phyloP scores from a whole-genome alignment of 2,888 invertebrate genomes.

The Eristalinus aeneus region DNA sequence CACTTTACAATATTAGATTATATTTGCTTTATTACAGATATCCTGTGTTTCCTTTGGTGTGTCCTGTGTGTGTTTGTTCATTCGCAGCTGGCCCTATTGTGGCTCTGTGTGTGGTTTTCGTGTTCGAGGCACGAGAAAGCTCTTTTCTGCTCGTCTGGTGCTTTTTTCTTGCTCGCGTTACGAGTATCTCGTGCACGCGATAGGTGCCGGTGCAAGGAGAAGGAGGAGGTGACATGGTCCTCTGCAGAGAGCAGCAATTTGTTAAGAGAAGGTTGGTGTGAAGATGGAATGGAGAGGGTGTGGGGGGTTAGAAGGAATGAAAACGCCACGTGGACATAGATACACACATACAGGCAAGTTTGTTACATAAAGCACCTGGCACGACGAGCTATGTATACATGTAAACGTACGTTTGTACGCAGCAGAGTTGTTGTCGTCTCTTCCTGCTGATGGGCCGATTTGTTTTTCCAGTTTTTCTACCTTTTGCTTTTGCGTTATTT shows the following conservation, averaged over 20 bases:
- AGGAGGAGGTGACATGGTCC: not conserved
- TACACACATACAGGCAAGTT: conserved; percentile 1
- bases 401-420: not conserved
- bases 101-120: not conserved
- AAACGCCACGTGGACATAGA: conserved; percentile 43
- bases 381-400: conserved; percentile 11
- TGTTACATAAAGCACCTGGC: conserved; percentile 37
- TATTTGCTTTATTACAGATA: conserved; percentile 36
- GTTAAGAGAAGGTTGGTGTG: no score
- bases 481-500: not conserved
- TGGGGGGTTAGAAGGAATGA: no score
- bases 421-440: not conserved
- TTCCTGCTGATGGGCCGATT: conserved; percentile 8
- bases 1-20: not conserved
- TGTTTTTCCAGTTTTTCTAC: not conserved
- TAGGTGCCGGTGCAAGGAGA: not conserved
- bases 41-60: conserved; percentile 8
- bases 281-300: no score
- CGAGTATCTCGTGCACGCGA: not conserved
- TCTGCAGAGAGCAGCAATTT: not conserved
- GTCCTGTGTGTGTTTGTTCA: conserved; percentile 16
- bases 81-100: conserved; percentile 17
- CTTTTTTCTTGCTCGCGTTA: conserved; percentile 13
- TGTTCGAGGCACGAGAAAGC: not conserved
- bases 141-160: conserved; percentile 22